Evolutionary conservation across 2,797 vertebrate genomes (phyloP).

Genomic region (Sebastes steindachneri): DNA sequence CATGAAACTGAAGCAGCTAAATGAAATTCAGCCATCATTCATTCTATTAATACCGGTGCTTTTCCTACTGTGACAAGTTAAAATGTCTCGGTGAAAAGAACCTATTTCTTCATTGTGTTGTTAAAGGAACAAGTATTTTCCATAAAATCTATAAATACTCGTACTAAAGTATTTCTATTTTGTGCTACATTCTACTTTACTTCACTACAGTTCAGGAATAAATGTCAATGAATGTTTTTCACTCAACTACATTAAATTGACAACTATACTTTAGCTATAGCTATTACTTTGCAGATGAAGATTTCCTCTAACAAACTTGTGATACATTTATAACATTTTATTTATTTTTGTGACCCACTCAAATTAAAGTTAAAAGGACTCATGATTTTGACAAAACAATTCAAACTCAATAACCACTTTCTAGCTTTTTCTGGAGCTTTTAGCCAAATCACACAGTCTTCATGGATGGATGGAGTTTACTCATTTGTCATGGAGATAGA

Average conservation of each 20-base stretch:
- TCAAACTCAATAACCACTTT: fast-evolving
- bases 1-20: not conserved
- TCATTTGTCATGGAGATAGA: not conserved
- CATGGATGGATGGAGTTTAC: not conserved
- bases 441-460: not conserved
- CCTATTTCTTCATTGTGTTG: too few relatives aligned
- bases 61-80: not conserved
- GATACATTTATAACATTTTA: not conserved
- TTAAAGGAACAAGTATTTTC: too few relatives aligned
- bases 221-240: not conserved
- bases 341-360: too few relatives aligned
- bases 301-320: not conserved
- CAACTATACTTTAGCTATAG: not conserved
- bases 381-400: not conserved
- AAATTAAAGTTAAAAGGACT: not conserved
- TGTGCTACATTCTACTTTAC: not conserved
- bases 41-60: not conserved
- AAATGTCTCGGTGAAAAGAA: not conserved
- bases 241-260: not conserved
- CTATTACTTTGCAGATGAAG: not conserved
- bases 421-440: not conserved
- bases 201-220: not conserved
- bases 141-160: not conserved
- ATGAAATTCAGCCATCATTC: not conserved
- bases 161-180: not conserved